Base-by-base conservation (phyloP, 2,888 invertebrate species). In the Drosophila nr. perissopoda region DNA sequence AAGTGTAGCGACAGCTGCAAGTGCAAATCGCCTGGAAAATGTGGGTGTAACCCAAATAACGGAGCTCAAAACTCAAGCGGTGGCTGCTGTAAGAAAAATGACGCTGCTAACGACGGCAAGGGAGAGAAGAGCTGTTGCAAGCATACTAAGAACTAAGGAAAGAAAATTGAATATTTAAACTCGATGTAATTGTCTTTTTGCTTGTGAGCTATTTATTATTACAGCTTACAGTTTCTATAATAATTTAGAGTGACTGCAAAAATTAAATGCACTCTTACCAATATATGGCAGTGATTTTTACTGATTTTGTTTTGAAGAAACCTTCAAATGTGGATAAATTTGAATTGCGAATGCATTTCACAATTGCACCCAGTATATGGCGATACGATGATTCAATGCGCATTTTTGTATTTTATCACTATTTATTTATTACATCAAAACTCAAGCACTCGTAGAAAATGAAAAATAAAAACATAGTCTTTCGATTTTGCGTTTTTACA, bases 1-100 rank as follows among this genome's bases (percentile, higher is more conserved):
- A 92, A 91, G 56, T 92, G 92, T 52, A 83, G 82, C 49, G 90
- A 90, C 16, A 70, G 72, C 38, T 92, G 92, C 79, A 92, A 92
- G 68, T 92, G 92, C 76, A 86, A 76, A 16, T 59, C 64, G 4
- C 81, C 78, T 18, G 86, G 65, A 2, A 79, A 87, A 49, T 89
- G 86, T 33, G 67, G 71, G 6, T 87, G 86, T 38, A 76, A 69
- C 38, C 10, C 36, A 7, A 18, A 65, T 0, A 79, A 62, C 3
- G 34, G 25, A 31, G 61, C 61, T 11, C 21, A 49, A 40, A n/a
- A 53, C 8, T 29, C 63, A 2, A 25, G 53, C 21, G 72, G 53
- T 4, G 70, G 62, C 16, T 76, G 82, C 48, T 82, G 78, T 61
- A 65, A 76, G 36, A 72, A 82, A 34, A 33, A 0, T 0, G 58